These are phyloP conservation scores for Antidorcas marsupialis DNA, from an alignment of 2,113 vertebrate species.

Conservation along the genomic window DNA sequence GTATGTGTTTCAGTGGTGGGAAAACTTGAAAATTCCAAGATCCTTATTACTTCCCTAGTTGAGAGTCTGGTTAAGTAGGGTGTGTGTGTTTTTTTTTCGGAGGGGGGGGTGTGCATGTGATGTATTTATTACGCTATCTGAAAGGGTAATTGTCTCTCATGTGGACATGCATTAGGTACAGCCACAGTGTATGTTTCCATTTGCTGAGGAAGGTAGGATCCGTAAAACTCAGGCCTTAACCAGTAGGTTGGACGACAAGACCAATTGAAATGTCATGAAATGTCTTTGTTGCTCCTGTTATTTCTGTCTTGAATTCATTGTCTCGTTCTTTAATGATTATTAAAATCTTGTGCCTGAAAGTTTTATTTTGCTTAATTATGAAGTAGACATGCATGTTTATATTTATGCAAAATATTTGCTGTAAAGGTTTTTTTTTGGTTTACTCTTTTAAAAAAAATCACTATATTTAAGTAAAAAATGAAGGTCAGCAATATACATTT, in stretches of 20 bases:
- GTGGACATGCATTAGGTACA: constrained; percentile 34
- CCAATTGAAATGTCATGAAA: constrained; percentile 23
- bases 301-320: constrained; percentile 26
- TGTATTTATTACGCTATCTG: constrained; percentile 67
- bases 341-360: constrained; percentile 60
- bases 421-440: constrained; percentile 44
- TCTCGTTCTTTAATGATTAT: constrained; percentile 58
- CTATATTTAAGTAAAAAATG: constrained; percentile 75
- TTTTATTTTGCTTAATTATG: constrained; percentile 70
- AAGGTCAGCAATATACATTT: constrained; percentile 41
- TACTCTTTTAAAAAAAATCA: constrained; percentile 55
- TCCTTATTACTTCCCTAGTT: neutral
- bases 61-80: constrained; percentile 11
- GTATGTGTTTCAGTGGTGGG: constrained; percentile 41
- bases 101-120: neutral
- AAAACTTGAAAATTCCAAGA: constrained; percentile 62
- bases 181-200: constrained; percentile 38
- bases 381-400: constrained; percentile 64
- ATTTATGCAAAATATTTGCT: constrained; percentile 61
- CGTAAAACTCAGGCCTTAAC: constrained; percentile 50
- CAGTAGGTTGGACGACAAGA: constrained; percentile 42
- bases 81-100: neutral
- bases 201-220: constrained; percentile 47
- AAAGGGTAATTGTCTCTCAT: constrained; percentile 30
- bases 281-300: constrained; percentile 31